Evolutionary conservation across 2,113 vertebrate genomes (phyloP).

Genomic region (Cottus gobio): DNA sequence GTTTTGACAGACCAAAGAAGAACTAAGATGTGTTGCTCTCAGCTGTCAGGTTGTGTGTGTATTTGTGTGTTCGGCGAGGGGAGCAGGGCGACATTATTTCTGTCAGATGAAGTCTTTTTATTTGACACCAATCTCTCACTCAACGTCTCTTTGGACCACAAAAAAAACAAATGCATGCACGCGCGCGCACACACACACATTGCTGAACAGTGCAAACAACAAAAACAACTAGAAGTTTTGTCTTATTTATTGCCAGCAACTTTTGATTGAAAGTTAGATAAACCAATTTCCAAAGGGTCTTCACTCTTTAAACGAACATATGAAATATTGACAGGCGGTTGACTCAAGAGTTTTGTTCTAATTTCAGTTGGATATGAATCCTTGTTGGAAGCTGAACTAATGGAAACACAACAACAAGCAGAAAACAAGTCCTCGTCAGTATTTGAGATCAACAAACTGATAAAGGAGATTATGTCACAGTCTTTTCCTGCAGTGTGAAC

Average conservation of each 20-base stretch:
- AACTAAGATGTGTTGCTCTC: constrained; percentile 28
- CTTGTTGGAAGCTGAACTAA: constrained; percentile 19
- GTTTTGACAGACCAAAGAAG: constrained; percentile 51
- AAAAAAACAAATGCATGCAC: not conserved
- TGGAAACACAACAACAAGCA: constrained; percentile 1
- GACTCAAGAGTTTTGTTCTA: constrained; percentile 48
- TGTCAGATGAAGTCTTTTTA: constrained; percentile 55
- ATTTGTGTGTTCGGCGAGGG: not conserved
- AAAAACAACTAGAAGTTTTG: constrained; percentile 36
- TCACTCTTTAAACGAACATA: constrained; percentile 32
- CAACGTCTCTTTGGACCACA: constrained; percentile 52
- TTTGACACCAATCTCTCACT: constrained; percentile 77
- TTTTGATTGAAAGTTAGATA: constrained; percentile 52
- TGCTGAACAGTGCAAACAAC: constrained; percentile 7
- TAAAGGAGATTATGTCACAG: not conserved
- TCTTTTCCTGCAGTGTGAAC: not conserved
- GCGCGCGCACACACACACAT: constrained; percentile 5
- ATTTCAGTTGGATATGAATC: constrained; percentile 38
- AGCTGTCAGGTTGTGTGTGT: constrained; percentile 7
- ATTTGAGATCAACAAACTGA: not conserved
- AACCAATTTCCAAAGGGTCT: constrained; percentile 37
- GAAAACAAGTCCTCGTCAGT: not conserved
- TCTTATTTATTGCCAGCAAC: constrained; percentile 45
- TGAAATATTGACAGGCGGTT: constrained; percentile 42
- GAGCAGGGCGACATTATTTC: constrained; percentile 25